Conservation (phyloP, 2,888 invertebrate species). For the Calliopum simillimum region DNA sequence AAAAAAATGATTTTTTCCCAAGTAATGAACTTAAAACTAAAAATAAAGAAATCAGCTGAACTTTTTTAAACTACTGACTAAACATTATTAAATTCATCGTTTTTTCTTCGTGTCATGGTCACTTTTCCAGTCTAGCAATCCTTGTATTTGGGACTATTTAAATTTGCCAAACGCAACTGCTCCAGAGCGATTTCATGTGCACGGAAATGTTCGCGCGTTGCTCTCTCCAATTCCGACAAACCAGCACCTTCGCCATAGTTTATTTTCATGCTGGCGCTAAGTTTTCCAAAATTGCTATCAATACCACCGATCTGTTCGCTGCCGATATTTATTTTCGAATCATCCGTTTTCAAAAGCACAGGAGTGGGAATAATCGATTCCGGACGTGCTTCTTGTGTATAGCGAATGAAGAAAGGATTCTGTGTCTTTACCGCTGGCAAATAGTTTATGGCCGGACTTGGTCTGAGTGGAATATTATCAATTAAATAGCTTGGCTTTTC, state of each 20-base stretch:
- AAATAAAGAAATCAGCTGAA: constrained; percentile 22
- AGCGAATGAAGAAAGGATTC: constrained; percentile 53
- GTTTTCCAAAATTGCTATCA: neutral
- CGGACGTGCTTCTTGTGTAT: constrained; percentile 36
- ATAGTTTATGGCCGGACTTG: neutral
- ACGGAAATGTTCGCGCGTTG: constrained; percentile 60
- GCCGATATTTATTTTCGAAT: neutral
- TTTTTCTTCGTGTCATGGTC: constrained; percentile 1
- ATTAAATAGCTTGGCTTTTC: constrained; percentile 1
- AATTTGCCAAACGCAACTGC: constrained; percentile 58
- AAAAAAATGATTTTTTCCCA: too few species aligned
- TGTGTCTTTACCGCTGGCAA: constrained; percentile 20
- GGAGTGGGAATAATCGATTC: neutral
- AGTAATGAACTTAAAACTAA: too few species aligned
- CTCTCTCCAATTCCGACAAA: constrained; percentile 54
- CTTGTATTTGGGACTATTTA: constrained; percentile 46
- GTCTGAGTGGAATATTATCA: neutral
- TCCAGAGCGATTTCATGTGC: constrained; percentile 63
- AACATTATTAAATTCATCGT: neutral
- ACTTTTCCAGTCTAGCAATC: constrained; percentile 37
- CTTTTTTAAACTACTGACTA: neutral
- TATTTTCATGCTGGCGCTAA: constrained; percentile 28
- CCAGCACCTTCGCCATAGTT: constrained; percentile 33
- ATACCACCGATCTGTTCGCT: neutral
- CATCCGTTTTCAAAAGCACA: neutral